Base-by-base conservation (phyloP, 2,113 vertebrate genomes). In the Phalacrocorax pelagicus region DNA sequence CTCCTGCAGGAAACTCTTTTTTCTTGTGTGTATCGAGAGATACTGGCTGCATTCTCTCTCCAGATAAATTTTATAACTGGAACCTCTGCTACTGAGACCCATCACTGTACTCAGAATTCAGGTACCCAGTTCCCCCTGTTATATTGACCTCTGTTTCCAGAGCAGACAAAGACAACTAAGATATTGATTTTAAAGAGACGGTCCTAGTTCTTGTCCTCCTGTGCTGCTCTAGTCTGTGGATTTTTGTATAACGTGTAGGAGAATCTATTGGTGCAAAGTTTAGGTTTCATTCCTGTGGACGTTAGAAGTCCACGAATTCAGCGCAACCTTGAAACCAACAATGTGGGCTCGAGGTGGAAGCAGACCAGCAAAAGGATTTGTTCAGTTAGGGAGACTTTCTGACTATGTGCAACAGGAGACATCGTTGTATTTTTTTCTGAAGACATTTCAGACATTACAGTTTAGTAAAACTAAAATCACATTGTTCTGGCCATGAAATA, bases 281-380 rank as follows among this genome's bases (percentile, higher is more conserved):
- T 36, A 9, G 0, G 0, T 70, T 70, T 40, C 7, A 11, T 67
- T 49, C 49, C 22, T n/a, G 20, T 52, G 32, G 23, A 3, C 13
- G 2, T 20, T n/a, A 24, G 3, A 54, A 70, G 23, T 15, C 42
- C 67, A n/a, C 63, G 62, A 3, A 83, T 32, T n/a, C 73, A 86
- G 38, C 38, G n/a, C 9, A 9, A 57, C 23, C 55, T 51, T 32
- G 59, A 63, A 69, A 52, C 42, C 65, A 73, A 1, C 12, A 29
- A 7, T 44, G 34, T 36, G 55, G 52, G 18, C 70, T 59, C 2
- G 4, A 79, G 46, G 5, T 40, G 32, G 49, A 75, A 34, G 46
- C 81, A 83, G 44, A 47, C 29, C 46, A 81, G 63, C 34, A 27
- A 38, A 1, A 61, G 67, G 24, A 19, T 94, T 47, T 81, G 69